phyloP scores from a whole-genome alignment of 2,888 invertebrate genomes.

The Parnassius smintheus region DNA sequence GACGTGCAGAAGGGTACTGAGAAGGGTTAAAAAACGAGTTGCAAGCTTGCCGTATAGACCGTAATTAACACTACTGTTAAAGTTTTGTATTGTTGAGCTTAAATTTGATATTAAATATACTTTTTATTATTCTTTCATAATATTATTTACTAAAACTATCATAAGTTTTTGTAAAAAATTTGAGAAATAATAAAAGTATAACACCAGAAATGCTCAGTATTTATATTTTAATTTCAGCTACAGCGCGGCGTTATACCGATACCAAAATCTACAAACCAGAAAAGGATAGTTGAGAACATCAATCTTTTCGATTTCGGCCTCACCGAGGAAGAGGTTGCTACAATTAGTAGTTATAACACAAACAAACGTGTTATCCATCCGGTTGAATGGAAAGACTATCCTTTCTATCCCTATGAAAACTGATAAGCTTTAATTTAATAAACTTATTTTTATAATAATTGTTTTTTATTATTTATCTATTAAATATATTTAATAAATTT shows the following conservation, averaged over 20 bases:
- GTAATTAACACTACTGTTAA: no score
- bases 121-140: no score
- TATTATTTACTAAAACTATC: no score
- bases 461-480: constrained; percentile 8
- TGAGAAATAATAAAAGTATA: not conserved
- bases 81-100: no score
- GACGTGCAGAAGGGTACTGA: no score
- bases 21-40: no score
- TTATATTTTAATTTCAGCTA: constrained; percentile 55
- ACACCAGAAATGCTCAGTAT: not conserved
- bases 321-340: constrained; percentile 71
- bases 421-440: constrained; percentile 28
- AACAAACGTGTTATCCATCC: constrained; percentile 58
- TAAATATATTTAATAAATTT: not conserved
- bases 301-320: constrained; percentile 82
- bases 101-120: no score
- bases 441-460: constrained; percentile 20
- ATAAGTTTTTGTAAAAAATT: no score
- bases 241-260: constrained; percentile 81
- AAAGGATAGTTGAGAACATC: constrained; percentile 80
- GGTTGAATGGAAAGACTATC: constrained; percentile 44
- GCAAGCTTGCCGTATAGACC: no score
- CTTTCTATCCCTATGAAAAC: constrained; percentile 51
- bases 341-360: constrained; percentile 76
- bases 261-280: constrained; percentile 82